These are phyloP conservation scores for Saturnia pavonia DNA, from an alignment of 2,888 invertebrate species.

Conservation along the genomic window DNA sequence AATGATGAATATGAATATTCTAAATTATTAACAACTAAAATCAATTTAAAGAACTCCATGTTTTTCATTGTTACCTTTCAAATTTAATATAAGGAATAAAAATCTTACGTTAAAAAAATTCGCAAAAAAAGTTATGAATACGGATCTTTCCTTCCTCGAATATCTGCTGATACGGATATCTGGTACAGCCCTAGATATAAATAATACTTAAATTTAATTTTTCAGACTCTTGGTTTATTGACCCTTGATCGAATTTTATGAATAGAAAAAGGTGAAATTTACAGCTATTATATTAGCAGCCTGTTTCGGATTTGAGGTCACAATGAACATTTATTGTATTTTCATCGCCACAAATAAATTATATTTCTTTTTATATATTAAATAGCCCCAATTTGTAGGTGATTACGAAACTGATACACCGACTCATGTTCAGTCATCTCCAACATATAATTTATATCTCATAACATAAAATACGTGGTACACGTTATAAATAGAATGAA, in stretches of 20 bases:
- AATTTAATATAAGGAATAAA: no score
- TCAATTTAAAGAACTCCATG: no score
- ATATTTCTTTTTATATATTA: background rate
- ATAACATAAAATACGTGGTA: constrained; percentile 37
- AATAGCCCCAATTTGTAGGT: constrained; percentile 49
- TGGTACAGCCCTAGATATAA: no score
- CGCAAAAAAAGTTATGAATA: no score
- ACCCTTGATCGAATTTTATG: background rate
- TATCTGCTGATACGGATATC: no score
- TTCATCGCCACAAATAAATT: constrained; percentile 8
- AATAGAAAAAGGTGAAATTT: background rate
- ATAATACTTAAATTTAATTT: no score
- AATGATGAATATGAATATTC: no score
- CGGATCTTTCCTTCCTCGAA: no score
- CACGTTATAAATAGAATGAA: constrained; percentile 51
- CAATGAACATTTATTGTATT: background rate
- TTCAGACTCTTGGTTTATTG: no score
- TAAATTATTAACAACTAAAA: no score
- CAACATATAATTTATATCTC: constrained; percentile 57
- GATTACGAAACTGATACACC: constrained; percentile 53
- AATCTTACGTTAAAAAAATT: no score
- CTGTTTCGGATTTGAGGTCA: background rate
- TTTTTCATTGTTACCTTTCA: no score
- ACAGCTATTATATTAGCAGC: background rate
- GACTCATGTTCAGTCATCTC: constrained; percentile 44